phyloP scores from a whole-genome alignment of 2,888 invertebrate genomes.

The Embidobia sp. region DNA sequence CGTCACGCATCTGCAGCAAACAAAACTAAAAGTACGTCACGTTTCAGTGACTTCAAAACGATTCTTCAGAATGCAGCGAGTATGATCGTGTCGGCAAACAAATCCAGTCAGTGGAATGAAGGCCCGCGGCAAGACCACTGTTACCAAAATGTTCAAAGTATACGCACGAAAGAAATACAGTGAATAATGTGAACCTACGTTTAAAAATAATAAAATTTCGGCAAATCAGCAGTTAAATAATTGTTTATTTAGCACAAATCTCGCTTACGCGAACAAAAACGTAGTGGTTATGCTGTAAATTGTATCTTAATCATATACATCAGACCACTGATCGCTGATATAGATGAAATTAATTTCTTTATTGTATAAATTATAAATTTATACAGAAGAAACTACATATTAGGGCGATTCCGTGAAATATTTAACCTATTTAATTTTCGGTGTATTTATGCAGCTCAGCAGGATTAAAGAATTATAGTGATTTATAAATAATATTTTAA shows the following conservation, averaged over 20 bases:
- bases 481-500: no score
- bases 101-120: conserved; percentile 75
- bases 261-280: no score
- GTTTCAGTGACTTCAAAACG: conserved; percentile 79
- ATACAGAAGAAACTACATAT: no score
- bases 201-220: conserved; percentile 2
- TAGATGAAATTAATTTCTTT: no score
- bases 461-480: no score
- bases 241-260: conserved; percentile 40
- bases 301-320: no score
- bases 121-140: conserved; percentile 61
- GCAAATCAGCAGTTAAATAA: conserved; percentile 26
- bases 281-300: no score
- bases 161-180: conserved; percentile 16
- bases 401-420: no score
- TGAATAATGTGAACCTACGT: not conserved
- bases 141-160: conserved; percentile 59
- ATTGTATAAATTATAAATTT: no score
- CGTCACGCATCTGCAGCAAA: conserved; percentile 55
- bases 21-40: conserved; percentile 67
- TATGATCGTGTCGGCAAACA: conserved; percentile 80
- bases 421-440: no score
- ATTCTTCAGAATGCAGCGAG: conserved; percentile 78
- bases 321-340: no score
- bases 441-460: no score